phyloP scores from a whole-genome alignment of 2,888 invertebrate genomes.

The Cryptocephalus primarius region DNA sequence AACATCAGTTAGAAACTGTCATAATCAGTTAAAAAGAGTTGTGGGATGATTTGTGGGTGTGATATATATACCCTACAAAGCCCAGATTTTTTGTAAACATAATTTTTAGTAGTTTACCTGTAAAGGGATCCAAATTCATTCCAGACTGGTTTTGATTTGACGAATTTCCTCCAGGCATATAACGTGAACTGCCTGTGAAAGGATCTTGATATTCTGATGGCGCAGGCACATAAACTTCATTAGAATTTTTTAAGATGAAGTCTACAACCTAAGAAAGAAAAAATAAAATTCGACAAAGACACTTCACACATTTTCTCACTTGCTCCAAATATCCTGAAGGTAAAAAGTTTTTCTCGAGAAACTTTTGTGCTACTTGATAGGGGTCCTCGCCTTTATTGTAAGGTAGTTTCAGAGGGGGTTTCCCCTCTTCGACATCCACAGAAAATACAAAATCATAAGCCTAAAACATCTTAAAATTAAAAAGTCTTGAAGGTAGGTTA shows the following conservation, averaged over 20 bases:
- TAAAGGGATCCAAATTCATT: slow-evolving; percentile 46
- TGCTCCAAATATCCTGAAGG: slow-evolving; percentile 81
- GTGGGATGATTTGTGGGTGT: too few species aligned
- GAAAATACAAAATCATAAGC: slow-evolving; percentile 93
- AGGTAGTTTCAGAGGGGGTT: slow-evolving; percentile 79
- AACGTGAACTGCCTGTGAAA: slow-evolving; percentile 53
- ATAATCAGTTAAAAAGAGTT: too few species aligned
- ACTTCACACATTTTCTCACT: slow-evolving; percentile 19
- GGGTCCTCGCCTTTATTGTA: slow-evolving; percentile 87
- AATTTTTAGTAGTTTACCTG: slow-evolving; percentile 33
- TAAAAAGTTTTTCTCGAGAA: slow-evolving; percentile 74
- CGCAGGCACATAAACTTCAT: slow-evolving; percentile 34
- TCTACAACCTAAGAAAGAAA: slow-evolving; percentile 58
- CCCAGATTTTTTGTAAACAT: too few species aligned
- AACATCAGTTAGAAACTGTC: too few species aligned
- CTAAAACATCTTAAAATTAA: slow-evolving; percentile 24
- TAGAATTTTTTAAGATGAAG: slow-evolving; percentile 78
- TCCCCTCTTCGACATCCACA: slow-evolving; percentile 89
- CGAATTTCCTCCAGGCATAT: slow-evolving; percentile 41
- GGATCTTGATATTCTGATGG: slow-evolving; percentile 48
- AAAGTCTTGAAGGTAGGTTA: not conserved
- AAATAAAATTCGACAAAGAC: not conserved
- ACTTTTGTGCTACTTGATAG: slow-evolving; percentile 82
- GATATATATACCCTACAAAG: too few species aligned
- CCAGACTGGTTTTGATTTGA: slow-evolving; percentile 19